Evolutionary conservation across 2,888 invertebrate genomes (phyloP), one percentile per base, ranked within the genome.

Genomic region (Cinara cedri): DNA sequence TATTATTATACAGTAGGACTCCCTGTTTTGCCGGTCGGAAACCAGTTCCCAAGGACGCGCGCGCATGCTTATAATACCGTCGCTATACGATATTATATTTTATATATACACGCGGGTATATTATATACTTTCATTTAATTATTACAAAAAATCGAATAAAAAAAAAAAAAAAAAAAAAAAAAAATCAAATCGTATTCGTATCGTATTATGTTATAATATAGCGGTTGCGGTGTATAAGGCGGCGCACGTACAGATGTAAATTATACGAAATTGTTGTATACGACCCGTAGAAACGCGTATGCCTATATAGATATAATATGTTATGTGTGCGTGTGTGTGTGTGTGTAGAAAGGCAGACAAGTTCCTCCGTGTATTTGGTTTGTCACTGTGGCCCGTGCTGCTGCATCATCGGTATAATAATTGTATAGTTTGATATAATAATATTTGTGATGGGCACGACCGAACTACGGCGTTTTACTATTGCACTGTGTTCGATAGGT

Each of bases 11-110:
- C 60, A 78, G 68, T 66, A 78, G 70, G 57, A 70, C 78, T 78
- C 68, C 76, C 55, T 60, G 78, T 60, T 76, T 68, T 49, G 70
- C 60, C 24, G 49, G 60, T 70, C 51, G 68, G 42, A 46, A 78
- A 78, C 78, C 70, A 19, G 78, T 78, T 70, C 60, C 60, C 78
- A 78, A 78, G 78, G 78, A 78, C 78, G 76, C 76, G 76, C 76
- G 76, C 76, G 21, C 70, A 54, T n/a, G 60, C 57, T 70, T 68
- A 62, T 34, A 34, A 34, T 34, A 34, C 34, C 78, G 4, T 8
- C 13, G 14, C 26, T 26, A 6, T 34, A 34, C 34, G 6, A 34
- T 34, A 34, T 4, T 34, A 34, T 34, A n/a, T n/a, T n/a, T n/a
- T n/a, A n/a, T n/a, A n/a, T n/a, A n/a, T n/a, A n/a, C n/a, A n/a